A percentile compares a stretch with the other conserved stretches of the same genome.
Evolutionary conservation across 2,888 invertebrate species (phyloP).

Genomic region (Agrotis ipsilon): DNA sequence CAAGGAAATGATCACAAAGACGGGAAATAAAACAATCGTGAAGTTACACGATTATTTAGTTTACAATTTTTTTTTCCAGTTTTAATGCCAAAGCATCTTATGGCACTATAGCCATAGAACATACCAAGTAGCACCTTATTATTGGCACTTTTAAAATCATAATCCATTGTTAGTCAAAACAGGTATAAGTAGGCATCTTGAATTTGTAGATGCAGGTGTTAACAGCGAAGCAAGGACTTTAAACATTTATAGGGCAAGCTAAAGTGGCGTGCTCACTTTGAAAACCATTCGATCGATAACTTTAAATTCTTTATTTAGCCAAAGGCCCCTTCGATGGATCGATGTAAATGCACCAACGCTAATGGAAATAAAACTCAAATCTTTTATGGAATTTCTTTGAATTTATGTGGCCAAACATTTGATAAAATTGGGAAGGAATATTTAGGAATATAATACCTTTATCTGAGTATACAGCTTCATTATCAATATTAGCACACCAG

Average conservation of each 20-base stretch:
- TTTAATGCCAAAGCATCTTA: too few relatives aligned
- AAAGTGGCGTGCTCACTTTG: background rate
- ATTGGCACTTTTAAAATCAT: background rate
- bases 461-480: too few relatives aligned
- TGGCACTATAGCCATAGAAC: too few relatives aligned
- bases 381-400: background rate
- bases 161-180: background rate
- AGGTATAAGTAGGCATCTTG: background rate
- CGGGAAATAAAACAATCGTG: constrained; percentile 2
- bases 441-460: too few relatives aligned
- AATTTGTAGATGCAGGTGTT: too few relatives aligned
- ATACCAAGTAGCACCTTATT: background rate
- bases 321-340: background rate
- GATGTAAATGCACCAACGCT: constrained; percentile 5
- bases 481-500: background rate
- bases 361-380: background rate
- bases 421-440: background rate
- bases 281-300: constrained; percentile 3
- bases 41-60: background rate
- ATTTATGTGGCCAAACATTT: background rate
- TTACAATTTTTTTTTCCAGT: too few relatives aligned
- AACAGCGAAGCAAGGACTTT: background rate
- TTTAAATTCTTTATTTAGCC: constrained; percentile 3
- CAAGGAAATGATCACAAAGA: background rate
- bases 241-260: constrained; percentile 1